Evolutionary conservation across 2,888 invertebrate species (phyloP).

Genomic region (Agonopterix arenella): DNA sequence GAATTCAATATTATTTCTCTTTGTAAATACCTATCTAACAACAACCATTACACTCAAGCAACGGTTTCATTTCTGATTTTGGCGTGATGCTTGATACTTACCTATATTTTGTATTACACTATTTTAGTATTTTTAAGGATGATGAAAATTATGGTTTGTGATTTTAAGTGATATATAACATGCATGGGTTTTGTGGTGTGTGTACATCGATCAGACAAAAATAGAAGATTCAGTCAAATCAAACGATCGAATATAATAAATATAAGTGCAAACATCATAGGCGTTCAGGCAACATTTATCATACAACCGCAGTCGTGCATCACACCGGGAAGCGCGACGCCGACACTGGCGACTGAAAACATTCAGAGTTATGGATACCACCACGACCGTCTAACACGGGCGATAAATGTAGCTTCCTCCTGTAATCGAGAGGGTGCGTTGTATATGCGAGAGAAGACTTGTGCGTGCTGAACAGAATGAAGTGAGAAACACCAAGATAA

Average conservation of each 20-base stretch:
- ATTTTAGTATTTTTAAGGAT: too few species aligned
- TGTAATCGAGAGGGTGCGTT: conserved; percentile 53
- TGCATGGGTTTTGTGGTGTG: conserved; percentile 49
- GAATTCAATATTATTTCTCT: too few species aligned
- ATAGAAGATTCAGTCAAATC: conserved; percentile 12
- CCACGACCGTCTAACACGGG: conserved; percentile 27
- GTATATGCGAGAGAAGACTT: conserved; percentile 65
- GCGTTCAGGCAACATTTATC: conserved; percentile 64
- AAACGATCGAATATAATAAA: conserved; percentile 22
- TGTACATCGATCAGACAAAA: conserved; percentile 34
- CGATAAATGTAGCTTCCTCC: conserved; percentile 38
- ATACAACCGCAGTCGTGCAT: conserved; percentile 59
- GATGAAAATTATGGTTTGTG: conserved; percentile 14
- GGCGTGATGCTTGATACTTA: too few species aligned
- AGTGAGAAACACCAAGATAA: conserved; percentile 64
- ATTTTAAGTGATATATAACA: conserved; percentile 36
- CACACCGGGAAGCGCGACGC: conserved; percentile 16
- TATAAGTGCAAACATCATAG: conserved; percentile 55
- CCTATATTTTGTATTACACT: too few species aligned
- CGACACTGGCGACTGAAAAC: conserved; percentile 5
- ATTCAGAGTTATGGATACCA: conserved; percentile 10
- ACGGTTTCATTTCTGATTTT: too few species aligned
- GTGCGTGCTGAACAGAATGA: conserved; percentile 69
- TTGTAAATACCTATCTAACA: too few species aligned
- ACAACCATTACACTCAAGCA: too few species aligned